A percentile compares a stretch with the other conserved stretches of the same genome.
Conservation (phyloP, 2,797 vertebrate species). For the Epinephelus coioides region DNA sequence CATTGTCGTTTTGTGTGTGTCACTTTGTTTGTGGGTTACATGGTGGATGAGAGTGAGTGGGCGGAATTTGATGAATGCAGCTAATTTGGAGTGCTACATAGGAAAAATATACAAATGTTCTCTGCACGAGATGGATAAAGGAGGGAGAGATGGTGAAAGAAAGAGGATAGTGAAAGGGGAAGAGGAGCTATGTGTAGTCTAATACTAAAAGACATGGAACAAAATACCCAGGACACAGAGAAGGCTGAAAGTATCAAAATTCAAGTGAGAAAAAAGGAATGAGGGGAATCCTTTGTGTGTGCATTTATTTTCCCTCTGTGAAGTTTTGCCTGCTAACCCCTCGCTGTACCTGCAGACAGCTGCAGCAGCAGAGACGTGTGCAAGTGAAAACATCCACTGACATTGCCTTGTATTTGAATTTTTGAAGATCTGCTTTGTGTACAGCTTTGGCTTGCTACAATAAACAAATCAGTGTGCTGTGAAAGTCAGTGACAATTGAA, state of each 20-base stretch:
- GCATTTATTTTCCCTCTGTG: background rate
- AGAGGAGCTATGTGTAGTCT: constrained; percentile 29
- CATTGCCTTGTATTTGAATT: background rate
- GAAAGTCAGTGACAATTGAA: background rate
- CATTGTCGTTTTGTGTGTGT: constrained; percentile 28
- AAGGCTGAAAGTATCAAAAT: constrained; percentile 2
- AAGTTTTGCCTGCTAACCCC: constrained; percentile 35
- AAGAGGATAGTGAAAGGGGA: constrained; percentile 33
- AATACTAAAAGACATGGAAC: constrained; percentile 40
- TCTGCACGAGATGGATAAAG: constrained; percentile 47
- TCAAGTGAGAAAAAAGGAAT: background rate
- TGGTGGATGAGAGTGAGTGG: constrained; percentile 15
- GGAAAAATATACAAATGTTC: constrained; percentile 60
- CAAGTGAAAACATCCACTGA: background rate
- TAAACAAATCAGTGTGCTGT: background rate
- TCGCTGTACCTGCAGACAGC: constrained; percentile 7
- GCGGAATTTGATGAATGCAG: constrained; percentile 57
- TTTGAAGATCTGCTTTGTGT: background rate
- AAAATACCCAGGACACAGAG: constrained; percentile 31
- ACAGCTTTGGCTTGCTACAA: constrained; percentile 1
- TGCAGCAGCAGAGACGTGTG: background rate
- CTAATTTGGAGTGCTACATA: constrained; percentile 54
- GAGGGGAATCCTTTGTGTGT: background rate
- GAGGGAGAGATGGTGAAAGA: constrained; percentile 22
- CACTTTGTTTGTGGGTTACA: constrained; percentile 16